Percentiles rank a stretch among this genome's conserved stretches.
Conservation (phyloP, 2,113 vertebrate genomes). For the Cyphomyrus plagiostoma region DNA sequence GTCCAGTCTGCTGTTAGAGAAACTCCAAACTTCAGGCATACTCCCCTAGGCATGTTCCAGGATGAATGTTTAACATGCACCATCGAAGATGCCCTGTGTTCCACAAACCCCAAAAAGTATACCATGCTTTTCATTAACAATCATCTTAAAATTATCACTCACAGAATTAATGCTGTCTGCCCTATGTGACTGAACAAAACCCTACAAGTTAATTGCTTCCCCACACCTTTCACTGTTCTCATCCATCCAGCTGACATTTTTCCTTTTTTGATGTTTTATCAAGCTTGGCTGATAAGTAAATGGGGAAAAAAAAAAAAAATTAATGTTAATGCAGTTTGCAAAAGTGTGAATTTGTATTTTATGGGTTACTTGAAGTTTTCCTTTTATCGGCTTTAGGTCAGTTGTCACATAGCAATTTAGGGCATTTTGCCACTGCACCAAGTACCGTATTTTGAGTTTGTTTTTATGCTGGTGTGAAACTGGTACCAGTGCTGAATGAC, state of each 20-base stretch:
- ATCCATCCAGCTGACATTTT: neutral
- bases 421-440: too few species aligned
- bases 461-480: too few species aligned
- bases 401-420: neutral
- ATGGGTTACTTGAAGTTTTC: neutral
- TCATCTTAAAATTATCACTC: neutral
- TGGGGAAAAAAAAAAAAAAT: too few species aligned
- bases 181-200: neutral
- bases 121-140: too few species aligned
- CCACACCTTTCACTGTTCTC: neutral
- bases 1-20: neutral
- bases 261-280: neutral
- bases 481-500: too few species aligned
- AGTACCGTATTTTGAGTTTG: too few species aligned
- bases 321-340: neutral
- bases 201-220: neutral
- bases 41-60: neutral
- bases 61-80: neutral
- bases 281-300: neutral
- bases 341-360: neutral
- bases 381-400: neutral
- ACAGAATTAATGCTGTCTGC: neutral
- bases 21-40: neutral
- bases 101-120: neutral
- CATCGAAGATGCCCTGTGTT: neutral